Base-by-base conservation (phyloP, 2,888 invertebrate species). In the Spodoptera exigua region DNA sequence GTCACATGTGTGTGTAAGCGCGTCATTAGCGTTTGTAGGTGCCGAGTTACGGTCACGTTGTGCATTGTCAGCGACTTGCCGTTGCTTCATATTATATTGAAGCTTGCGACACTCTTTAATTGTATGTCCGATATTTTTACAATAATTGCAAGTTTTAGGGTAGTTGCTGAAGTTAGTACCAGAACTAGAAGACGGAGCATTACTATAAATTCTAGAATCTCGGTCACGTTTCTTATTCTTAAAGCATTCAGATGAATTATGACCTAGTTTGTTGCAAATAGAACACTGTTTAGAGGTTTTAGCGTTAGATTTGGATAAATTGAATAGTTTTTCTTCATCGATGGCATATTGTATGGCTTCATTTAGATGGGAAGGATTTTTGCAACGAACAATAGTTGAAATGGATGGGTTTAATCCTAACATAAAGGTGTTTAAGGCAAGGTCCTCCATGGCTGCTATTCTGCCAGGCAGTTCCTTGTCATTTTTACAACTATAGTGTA, bases 1-100 rank as follows among this genome's bases (percentile, higher is more conserved):
- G n/a, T n/a, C 41, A 18, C 13, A 41, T 21, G 41, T 21, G 7
- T 13, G 13, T 41, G 41, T 9, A 14, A 21, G 12, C 21, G 41
- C 14, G 14, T 9, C n/a, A 5, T 21, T 41, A 16, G 13, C 14
- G 12, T n/a, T 41, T 10, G 13, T 10, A 9, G 14, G 39, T 39
- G 39, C 14, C 39, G 39, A 14, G 14, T 39, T 39, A 39, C 21
- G 21, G 21, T 39, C 39, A 41, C 41, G 41, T 41, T 21, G 41
- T 7, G 13, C 41, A 39, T 14, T 7, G 41, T 41, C 41, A 14
- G 41, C 21, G 18, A 3, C 7, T 41, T 41, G 41, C 14, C 14
- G 14, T 18, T 12, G 41, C 7, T 21, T 18, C 39, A 39, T 39
- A 9, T 41, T 41, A 41, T 7, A 12, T 41, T 41, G 18, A 12